These are phyloP conservation scores for Oscheius sp. DNA, from an alignment of 2,888 invertebrate species.

Conservation along the genomic window DNA sequence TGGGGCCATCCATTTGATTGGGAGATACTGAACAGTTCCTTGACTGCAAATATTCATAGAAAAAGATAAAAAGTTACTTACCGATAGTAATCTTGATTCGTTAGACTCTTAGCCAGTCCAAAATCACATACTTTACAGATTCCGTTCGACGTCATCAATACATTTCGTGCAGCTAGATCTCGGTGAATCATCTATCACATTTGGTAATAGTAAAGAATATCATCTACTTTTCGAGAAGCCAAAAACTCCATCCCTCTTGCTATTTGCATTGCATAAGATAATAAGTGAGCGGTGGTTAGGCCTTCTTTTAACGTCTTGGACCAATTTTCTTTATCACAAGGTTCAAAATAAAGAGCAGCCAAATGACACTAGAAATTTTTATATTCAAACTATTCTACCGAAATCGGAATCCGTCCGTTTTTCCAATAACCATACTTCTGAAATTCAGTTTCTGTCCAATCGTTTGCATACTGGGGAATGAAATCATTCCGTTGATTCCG, in stretches of 20 bases:
- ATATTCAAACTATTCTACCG: background rate
- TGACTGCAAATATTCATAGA: background rate
- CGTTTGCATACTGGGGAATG: background rate
- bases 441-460: background rate
- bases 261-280: conserved; percentile 1
- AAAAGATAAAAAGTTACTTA: background rate
- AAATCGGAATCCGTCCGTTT: background rate
- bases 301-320: background rate
- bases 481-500: background rate
- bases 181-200: background rate
- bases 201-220: too few relatives aligned
- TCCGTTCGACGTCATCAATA: background rate
- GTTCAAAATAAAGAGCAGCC: background rate
- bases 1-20: background rate
- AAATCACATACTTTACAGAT: background rate
- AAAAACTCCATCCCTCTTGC: background rate
- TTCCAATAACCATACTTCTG: background rate
- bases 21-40: background rate
- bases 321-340: background rate
- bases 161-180: background rate
- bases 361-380: background rate
- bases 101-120: background rate
- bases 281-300: background rate
- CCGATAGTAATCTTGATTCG: background rate
- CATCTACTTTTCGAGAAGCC: background rate